Evolutionary conservation across 1,140 invertebrate genomes (phyloP).

Genomic region (Drosophila willistoni): DNA sequence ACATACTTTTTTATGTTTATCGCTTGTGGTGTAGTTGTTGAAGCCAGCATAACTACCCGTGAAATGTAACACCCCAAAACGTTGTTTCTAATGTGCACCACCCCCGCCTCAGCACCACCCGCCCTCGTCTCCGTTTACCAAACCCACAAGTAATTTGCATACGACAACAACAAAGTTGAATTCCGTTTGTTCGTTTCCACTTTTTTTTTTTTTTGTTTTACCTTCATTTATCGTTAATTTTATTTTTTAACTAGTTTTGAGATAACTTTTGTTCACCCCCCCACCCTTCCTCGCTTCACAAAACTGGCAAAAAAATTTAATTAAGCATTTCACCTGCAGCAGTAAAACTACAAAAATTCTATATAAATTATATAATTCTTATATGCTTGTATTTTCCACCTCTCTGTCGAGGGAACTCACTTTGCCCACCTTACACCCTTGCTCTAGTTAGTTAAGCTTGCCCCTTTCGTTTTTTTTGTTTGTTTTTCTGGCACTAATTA

Average conservation of each 20-base stretch:
- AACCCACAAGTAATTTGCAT: conserved; percentile 70
- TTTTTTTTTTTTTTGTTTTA: conserved; percentile 12
- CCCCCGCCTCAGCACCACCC: conserved; percentile 17
- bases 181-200: conserved; percentile 35
- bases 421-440: conserved; percentile 35
- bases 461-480: not conserved
- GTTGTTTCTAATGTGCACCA: conserved; percentile 57
- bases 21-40: conserved; percentile 49
- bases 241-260: conserved; percentile 44
- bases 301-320: conserved; percentile 52
- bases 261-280: conserved; percentile 33
- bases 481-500: conserved; percentile 52
- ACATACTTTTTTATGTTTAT: conserved; percentile 17
- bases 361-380: conserved; percentile 37
- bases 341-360: conserved; percentile 38
- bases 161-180: conserved; percentile 53
- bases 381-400: conserved; percentile 3
- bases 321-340: conserved; percentile 73
- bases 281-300: not conserved
- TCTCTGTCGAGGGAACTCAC: too few relatives aligned
- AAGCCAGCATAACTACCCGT: conserved; percentile 57
- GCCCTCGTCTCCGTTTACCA: not conserved
- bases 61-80: conserved; percentile 63
- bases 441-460: not conserved
- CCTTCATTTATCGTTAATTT: conserved; percentile 49